Conservation (phyloP, 2,113 vertebrate genomes). For the Sinocyclocheilus rhinocerous region DNA sequence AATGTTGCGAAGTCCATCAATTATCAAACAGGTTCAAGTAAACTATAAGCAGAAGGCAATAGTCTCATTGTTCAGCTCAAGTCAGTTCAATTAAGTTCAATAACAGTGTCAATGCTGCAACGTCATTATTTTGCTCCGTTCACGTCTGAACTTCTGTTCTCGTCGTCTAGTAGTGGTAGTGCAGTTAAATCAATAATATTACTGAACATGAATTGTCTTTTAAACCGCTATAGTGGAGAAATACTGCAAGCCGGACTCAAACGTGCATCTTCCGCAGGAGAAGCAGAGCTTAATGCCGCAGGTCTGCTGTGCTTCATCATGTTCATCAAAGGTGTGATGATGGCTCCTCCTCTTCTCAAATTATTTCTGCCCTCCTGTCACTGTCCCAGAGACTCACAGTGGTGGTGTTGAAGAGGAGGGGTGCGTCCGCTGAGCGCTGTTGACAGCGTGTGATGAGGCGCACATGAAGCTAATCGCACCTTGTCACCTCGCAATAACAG, state of each 20-base stretch:
- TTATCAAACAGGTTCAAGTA: no score
- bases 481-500: constrained; percentile 32
- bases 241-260: background rate
- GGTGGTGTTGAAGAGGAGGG: constrained; percentile 21
- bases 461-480: constrained; percentile 35
- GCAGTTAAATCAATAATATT: background rate
- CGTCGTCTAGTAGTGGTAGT: background rate
- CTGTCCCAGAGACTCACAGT: constrained; percentile 11
- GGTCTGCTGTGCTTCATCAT: background rate
- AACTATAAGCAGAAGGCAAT: no score
- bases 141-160: no score
- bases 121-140: no score
- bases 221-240: background rate
- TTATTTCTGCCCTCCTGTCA: constrained; percentile 22
- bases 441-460: constrained; percentile 25
- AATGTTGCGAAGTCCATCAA: no score
- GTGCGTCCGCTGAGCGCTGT: constrained; percentile 9
- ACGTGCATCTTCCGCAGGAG: background rate
- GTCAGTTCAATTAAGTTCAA: no score
- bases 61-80: background rate
- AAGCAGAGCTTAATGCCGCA: background rate
- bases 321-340: constrained; percentile 27
- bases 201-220: background rate
- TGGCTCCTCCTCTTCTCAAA: background rate
- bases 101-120: no score